Base-by-base conservation (phyloP, 2,113 vertebrate genomes). In the Oncorhynchus tshawytscha region DNA sequence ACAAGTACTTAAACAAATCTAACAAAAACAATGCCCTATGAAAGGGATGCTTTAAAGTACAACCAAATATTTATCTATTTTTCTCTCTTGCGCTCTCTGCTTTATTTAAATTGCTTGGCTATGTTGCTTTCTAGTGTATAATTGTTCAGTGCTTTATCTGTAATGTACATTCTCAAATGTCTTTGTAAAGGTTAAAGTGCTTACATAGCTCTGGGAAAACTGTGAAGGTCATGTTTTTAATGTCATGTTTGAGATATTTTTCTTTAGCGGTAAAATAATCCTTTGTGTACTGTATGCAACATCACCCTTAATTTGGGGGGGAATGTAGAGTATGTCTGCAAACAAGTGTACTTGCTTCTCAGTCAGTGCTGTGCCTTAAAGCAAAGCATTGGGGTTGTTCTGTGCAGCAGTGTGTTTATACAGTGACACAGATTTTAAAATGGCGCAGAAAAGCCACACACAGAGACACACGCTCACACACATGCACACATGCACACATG, bases 141-240 rank as follows among this genome's bases (percentile, higher is more conserved):
- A 83, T 79, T 81, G 79, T 64, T 59, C 85, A 82, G 39, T 91
- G 85, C 84, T 82, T 88, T 86, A 81, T 81, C 62, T 90, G 86
- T 89, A 81, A 84, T 87, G 86, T 88, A 70, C 71, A 79, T 82
- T 83, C 68, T 78, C 70, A 81, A 80, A 77, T 84, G 77, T 80
- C 78, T 73, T 82, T 84, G 84, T 88, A 84, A 76, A 69, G 81
- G 78, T 57, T 71, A 64, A 75, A 39, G 20, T 79, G 85, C 73
- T 81, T 84, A 66, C 79, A 70, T 82, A 68, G 80, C 81, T 90
- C 81, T 88, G 76, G 78, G 81, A 85, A 81, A 71, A 79, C 71
- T 54, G 73, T 82, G 67, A 88, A 87, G 67, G 73, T 82, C 24
- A 78, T 79, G 80, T 86, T 79, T 75, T 77, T 82, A 74, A 31